Percentiles rank a stretch among this genome's conserved stretches.
Evolutionary conservation across 2,888 invertebrate genomes (phyloP).

Genomic region (Hyles lineata): DNA sequence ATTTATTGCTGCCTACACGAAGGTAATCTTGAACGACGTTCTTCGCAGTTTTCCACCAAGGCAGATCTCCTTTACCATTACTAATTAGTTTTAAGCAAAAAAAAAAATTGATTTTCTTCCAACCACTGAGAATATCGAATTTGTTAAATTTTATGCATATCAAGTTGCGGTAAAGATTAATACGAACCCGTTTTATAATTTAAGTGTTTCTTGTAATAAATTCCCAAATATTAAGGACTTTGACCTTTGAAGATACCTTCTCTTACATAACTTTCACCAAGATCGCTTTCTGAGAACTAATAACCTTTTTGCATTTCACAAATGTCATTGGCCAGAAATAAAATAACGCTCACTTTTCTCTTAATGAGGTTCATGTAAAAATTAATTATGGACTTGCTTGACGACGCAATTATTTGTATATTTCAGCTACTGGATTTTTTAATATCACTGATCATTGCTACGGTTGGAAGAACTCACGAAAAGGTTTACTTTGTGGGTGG

Average conservation of each 20-base stretch:
- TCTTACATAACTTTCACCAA: slow-evolving; percentile 14
- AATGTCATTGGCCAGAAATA: neutral
- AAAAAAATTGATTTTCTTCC: no score
- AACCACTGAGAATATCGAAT: no score
- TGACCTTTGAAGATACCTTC: neutral
- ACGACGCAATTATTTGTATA: neutral
- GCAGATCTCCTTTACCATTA: no score
- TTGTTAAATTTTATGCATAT: no score
- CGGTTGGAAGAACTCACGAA: no score
- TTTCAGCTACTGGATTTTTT: neutral
- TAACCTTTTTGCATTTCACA: slow-evolving; percentile 7
- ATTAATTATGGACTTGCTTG: neutral
- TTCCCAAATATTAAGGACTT: neutral
- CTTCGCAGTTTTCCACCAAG: no score
- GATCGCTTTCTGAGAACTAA: neutral
- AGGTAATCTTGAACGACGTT: no score
- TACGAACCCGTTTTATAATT: neutral
- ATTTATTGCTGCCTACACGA: no score
- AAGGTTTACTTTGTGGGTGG: no score
- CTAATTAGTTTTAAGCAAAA: no score
- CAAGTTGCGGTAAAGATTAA: neutral
- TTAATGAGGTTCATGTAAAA: neutral
- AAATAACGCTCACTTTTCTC: neutral
- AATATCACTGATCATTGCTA: no score
- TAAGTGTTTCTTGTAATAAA: neutral